Base-by-base conservation (phyloP, 2,797 vertebrate genomes). In the Tarsius wallacei region DNA sequence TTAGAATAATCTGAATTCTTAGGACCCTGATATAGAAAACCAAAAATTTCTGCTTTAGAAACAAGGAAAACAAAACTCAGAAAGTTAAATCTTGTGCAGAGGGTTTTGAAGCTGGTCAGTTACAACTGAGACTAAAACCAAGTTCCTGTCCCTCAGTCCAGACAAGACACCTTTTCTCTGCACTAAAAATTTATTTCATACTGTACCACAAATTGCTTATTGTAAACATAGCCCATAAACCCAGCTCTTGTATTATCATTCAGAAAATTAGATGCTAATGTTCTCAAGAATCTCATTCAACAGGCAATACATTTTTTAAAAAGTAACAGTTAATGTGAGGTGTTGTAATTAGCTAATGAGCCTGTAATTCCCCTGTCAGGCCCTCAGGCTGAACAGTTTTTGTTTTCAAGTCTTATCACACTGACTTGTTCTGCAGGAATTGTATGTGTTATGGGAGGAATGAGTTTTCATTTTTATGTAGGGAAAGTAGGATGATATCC, bases 191-290 rank as follows among this genome's bases (percentile, higher is more conserved):
- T 47, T 15, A 42, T 88, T 91, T 96, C 33, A 51, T n/a, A 61
- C 70, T 13, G 6, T 13, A 87, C 13, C 55, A 86, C 21, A 88
- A 16, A 71, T 21, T 83, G 57, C 9, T 70, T 94, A 55, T 28
- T 94, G 33, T 49, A 85, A 77, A 90, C 51, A 73, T 3, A 71
- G 49, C 33, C 33, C 0, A 78, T 93, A 88, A 81, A 53, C n/a
- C 55, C 17, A 49, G 78, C 2, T 36, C 24, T 4, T 87, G 42
- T 81, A 91, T 51, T 80, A 86, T 91, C 85, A 95, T 96, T 97
- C 70, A 97, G 96, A 97, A 95, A 97, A 97, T 96, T 93, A 87
- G 59, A 94, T 94, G 90, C 57, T 97, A 91, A 91, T 95, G 21
- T 80, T 93, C 74, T 96, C 59, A 93, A 94, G 71, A 93, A 93